Conservation (phyloP, 2,888 invertebrate species). For the Eupithecia pulchellata region DNA sequence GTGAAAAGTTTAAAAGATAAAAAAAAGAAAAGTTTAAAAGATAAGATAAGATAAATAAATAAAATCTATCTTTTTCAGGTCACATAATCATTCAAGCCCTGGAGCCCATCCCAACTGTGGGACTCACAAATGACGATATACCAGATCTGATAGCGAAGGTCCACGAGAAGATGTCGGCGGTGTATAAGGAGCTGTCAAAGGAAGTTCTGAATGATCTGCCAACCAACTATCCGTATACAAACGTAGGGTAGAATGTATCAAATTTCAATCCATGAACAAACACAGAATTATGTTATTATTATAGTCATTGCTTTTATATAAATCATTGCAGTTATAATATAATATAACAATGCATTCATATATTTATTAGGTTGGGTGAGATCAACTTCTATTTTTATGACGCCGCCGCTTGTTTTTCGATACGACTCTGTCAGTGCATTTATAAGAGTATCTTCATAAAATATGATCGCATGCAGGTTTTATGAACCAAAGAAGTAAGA, state of each 20-base stretch:
- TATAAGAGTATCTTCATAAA: too few relatives aligned
- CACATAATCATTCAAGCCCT: slow-evolving; percentile 81
- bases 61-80: slow-evolving; percentile 64
- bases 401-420: too few relatives aligned
- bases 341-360: neutral
- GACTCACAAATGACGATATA: slow-evolving; percentile 74
- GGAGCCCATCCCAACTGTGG: slow-evolving; percentile 78
- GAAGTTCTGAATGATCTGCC: slow-evolving; percentile 75
- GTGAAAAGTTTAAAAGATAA: too few relatives aligned
- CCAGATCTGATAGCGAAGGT: slow-evolving; percentile 74
- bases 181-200: slow-evolving; percentile 73
- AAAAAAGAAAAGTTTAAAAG: too few relatives aligned
- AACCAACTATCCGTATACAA: slow-evolving; percentile 67
- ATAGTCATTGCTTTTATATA: neutral
- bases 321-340: neutral
- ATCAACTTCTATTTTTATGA: too few relatives aligned
- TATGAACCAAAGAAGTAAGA: too few relatives aligned
- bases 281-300: neutral
- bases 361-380: too few relatives aligned
- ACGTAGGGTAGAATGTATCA: slow-evolving; percentile 48
- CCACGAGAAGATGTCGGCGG: slow-evolving; percentile 72
- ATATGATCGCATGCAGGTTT: too few relatives aligned
- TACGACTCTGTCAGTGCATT: too few relatives aligned
- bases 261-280: neutral
- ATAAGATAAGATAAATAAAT: neutral